These are phyloP conservation scores for Hippopotamyrus pictus DNA, from an alignment of 2,797 vertebrate genomes.

Conservation along the genomic window DNA sequence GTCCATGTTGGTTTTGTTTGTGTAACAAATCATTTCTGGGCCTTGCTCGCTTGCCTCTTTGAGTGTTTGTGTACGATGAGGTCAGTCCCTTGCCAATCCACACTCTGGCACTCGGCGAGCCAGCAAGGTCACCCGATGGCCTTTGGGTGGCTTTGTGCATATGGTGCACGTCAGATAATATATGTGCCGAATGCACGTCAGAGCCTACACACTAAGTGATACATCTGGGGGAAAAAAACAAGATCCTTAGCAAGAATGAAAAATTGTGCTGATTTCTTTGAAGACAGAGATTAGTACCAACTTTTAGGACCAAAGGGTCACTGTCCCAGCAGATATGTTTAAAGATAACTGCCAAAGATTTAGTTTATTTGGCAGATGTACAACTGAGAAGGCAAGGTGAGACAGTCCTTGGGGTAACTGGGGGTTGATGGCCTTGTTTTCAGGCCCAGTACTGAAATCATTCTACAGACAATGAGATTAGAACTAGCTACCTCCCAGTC, in stretches of 20 bases:
- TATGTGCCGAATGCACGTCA: not conserved
- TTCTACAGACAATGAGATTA: not conserved
- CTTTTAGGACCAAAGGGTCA: not conserved
- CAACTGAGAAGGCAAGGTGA: not conserved
- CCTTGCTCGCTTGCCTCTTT: not conserved
- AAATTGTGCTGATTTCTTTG: not conserved
- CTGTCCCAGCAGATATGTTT: not conserved
- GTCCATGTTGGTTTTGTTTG: not conserved
- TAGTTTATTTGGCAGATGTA: not conserved
- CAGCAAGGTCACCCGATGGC: not conserved
- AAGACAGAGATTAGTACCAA: not conserved
- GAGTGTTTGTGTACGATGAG: not conserved
- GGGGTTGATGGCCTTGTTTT: not conserved
- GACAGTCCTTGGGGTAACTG: not conserved
- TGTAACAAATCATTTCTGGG: slow-evolving; percentile 8
- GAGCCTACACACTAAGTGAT: not conserved
- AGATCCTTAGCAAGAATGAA: not conserved
- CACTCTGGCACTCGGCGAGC: not conserved
- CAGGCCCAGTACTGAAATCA: not conserved
- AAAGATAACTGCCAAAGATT: not conserved
- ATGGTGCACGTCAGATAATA: not conserved
- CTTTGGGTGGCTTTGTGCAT: not conserved
- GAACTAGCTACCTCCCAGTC: not conserved
- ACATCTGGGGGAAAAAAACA: not conserved
- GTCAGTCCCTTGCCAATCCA: slow-evolving; percentile 33